Evolutionary conservation across 2,888 invertebrate species (phyloP).

Genomic region (Pogonocherus hispidulus): DNA sequence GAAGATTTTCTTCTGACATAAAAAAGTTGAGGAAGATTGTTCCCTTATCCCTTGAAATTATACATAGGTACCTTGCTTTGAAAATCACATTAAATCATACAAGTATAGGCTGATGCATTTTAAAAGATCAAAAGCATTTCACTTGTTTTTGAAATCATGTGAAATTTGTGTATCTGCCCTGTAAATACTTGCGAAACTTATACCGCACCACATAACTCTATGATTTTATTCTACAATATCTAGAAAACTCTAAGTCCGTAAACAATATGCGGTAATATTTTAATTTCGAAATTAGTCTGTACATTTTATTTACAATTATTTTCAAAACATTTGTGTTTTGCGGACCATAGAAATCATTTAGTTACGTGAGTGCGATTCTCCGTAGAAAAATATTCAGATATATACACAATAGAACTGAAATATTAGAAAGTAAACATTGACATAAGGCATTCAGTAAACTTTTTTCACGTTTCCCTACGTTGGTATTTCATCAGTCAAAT

Average conservation of each 20-base stretch:
- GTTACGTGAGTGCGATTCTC: slow-evolving; percentile 27
- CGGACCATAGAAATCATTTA: too few relatives aligned
- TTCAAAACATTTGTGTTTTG: too few relatives aligned
- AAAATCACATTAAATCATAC: neutral
- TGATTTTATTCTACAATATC: neutral
- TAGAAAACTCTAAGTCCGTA: too few relatives aligned
- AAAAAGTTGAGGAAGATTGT: slow-evolving; percentile 26
- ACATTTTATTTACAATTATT: neutral
- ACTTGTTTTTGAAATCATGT: neutral
- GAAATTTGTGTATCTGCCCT: slow-evolving; percentile 8
- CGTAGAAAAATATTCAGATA: slow-evolving; percentile 17
- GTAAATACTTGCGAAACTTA: slow-evolving; percentile 9
- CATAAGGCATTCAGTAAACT: slow-evolving; percentile 32
- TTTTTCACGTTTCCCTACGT: slow-evolving; percentile 24
- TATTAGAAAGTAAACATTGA: slow-evolving; percentile 10
- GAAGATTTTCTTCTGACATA: slow-evolving; percentile 19
- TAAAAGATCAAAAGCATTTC: neutral
- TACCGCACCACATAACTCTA: slow-evolving; percentile 27
- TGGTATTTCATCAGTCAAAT: slow-evolving; percentile 31
- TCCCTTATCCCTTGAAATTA: slow-evolving; percentile 26
- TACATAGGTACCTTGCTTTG: slow-evolving; percentile 15
- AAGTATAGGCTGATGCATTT: neutral
- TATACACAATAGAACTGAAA: slow-evolving; percentile 16
- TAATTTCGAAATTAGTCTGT: neutral
- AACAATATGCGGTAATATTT: neutral